Percentiles rank a stretch among this genome's conserved stretches.
phyloP scores from a whole-genome alignment of 1,140 invertebrate species.

The Drosophila teissieri region DNA sequence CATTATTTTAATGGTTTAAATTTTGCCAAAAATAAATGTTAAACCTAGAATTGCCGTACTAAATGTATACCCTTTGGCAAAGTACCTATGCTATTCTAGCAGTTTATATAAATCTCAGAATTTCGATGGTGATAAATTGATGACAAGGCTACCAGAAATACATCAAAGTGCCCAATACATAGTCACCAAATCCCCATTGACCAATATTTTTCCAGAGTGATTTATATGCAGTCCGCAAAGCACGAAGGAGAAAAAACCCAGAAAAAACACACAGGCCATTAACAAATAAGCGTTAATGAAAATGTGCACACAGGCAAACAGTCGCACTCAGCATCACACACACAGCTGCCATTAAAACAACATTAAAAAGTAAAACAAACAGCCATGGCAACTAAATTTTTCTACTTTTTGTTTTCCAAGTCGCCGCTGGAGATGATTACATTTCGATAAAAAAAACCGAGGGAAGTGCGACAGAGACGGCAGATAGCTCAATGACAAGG shows the following conservation, averaged over 20 bases:
- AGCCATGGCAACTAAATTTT: constrained; percentile 62
- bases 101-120: no score
- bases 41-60: no score
- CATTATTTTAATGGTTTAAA: background rate
- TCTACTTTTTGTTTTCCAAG: constrained; percentile 33
- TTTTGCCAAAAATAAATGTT: background rate
- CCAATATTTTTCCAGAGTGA: constrained; percentile 25
- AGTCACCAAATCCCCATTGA: constrained; percentile 3
- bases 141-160: background rate
- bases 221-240: constrained; percentile 21
- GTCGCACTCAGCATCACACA: constrained; percentile 26
- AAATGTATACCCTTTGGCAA: no score
- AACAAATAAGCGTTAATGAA: constrained; percentile 53
- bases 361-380: constrained; percentile 71
- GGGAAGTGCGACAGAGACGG: constrained; percentile 2
- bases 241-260: constrained; percentile 8
- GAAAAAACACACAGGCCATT: constrained; percentile 25
- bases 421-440: constrained; percentile 48
- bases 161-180: background rate
- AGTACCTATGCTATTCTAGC: no score
- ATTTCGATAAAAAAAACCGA: constrained; percentile 47
- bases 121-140: background rate
- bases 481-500: constrained; percentile 47
- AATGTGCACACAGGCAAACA: constrained; percentile 39
- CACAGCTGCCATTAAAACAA: constrained; percentile 71